A percentile compares a stretch with the other conserved stretches of the same genome.
Evolutionary conservation across 1,140 invertebrate genomes (phyloP).

Genomic region (Drosophila sp.): DNA sequence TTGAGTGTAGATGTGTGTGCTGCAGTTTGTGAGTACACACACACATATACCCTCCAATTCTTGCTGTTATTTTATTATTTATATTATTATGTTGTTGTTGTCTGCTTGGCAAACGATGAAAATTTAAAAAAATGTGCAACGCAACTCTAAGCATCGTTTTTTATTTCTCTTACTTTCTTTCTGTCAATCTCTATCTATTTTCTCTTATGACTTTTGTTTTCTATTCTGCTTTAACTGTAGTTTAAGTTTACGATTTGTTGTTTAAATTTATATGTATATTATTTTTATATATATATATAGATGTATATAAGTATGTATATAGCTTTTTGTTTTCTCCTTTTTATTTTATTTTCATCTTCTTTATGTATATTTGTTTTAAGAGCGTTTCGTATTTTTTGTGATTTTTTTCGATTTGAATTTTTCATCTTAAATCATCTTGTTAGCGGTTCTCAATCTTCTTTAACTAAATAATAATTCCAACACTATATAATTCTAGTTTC

Average conservation of each 20-base stretch:
- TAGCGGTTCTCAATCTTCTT: slow-evolving; percentile 59
- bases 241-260: slow-evolving; percentile 77
- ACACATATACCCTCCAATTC: slow-evolving; percentile 31
- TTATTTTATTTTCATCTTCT: slow-evolving; percentile 34
- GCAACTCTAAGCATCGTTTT: slow-evolving; percentile 81
- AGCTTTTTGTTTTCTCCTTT: slow-evolving; percentile 40
- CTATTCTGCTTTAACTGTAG: slow-evolving; percentile 67
- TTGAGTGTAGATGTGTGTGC: slow-evolving; percentile 48
- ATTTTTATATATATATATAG: slow-evolving; percentile 53
- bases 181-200: slow-evolving; percentile 40
- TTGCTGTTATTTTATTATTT: slow-evolving; percentile 46
- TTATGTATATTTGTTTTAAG: slow-evolving; percentile 59
- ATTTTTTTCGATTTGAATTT: slow-evolving; percentile 42
- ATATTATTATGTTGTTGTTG: slow-evolving; percentile 47
- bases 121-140: slow-evolving; percentile 78
- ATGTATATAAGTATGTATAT: slow-evolving; percentile 53
- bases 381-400: slow-evolving; percentile 72
- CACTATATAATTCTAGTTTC: slow-evolving; percentile 84
- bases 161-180: slow-evolving; percentile 48
- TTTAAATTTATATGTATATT: slow-evolving; percentile 63
- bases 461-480: slow-evolving; percentile 83
- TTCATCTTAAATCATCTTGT: slow-evolving; percentile 51
- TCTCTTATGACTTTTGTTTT: slow-evolving; percentile 54
- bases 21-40: slow-evolving; percentile 31
- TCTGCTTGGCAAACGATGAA: slow-evolving; percentile 83